Base-by-base conservation (phyloP, 2,888 invertebrate genomes). In the Dascillus cervinus region DNA sequence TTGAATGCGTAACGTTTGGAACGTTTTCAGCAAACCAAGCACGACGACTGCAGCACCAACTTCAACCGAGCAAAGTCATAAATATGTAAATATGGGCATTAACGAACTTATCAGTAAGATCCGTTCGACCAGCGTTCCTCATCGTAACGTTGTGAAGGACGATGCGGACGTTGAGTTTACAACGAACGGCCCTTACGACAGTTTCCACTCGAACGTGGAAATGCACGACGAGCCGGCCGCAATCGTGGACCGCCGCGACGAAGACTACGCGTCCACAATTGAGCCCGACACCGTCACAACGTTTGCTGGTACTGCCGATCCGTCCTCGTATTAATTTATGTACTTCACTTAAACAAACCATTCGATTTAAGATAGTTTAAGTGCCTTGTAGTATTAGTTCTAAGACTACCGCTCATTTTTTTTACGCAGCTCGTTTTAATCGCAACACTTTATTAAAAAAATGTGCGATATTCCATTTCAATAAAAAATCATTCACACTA, bases 181-280 rank as follows among this genome's bases (percentile, higher is more conserved):
- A 34, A 79, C 79, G 24, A 71, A 77, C 51, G 78, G 79, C 8
- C 78, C 78, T 2, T 79, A 79, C 53, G 75, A 77, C 51, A 70
- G 47, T 38, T 53, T 54, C 35, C 53, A 52, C 26, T 67, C 46
- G 60, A 67, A 71, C 41, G 44, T 47, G 13, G 57, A 60, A 46
- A 70, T 72, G 70, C 66, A 63, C 40, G 73, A 72, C 32, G 72
- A 72, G 49, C 72, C 74, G 23, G 65, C 70, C 35, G 70, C 72
- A 43, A 69, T 67, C 54, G 68, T 63, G 38, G 64, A 62, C 27
- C 55, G 52, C 42, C 64, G 65, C 34, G 73, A 72, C 31, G 70
- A 70, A 19, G 66, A 66, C 34, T 56, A 54, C 43, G 66, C 67
- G 32, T 72, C 74, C 44, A 73, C 74, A 46, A 69, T 72, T 56